Percentiles rank a stretch among this genome's conserved stretches.
These are phyloP conservation scores for Philypnodon macrostomus DNA, from an alignment of 2,797 vertebrate genomes.

Conservation along the genomic window DNA sequence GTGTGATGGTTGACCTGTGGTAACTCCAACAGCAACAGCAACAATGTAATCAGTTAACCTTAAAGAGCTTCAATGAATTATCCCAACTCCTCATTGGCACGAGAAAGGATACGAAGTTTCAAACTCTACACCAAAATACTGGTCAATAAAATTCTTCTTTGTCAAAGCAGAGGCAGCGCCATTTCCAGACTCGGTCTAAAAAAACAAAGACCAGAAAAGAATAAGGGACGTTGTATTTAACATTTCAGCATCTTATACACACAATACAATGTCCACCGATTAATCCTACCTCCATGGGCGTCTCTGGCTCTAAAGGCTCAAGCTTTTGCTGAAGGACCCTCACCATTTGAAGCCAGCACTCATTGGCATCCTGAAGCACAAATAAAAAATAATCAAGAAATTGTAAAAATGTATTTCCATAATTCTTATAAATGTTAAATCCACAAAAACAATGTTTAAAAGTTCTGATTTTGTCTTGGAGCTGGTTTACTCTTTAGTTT, in stretches of 20 bases:
- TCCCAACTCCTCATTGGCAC: not conserved
- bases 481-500: too few species aligned
- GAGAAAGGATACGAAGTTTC: conserved; percentile 91
- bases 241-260: not conserved
- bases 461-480: too few species aligned
- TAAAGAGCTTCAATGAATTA: too few species aligned
- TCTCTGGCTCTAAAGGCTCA: conserved; percentile 86
- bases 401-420: too few species aligned
- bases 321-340: conserved; percentile 95
- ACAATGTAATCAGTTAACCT: too few species aligned
- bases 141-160: conserved; percentile 98
- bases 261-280: not conserved
- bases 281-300: conserved; percentile 85
- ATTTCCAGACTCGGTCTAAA: conserved; percentile 79
- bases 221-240: not conserved
- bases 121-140: conserved; percentile 96
- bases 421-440: too few species aligned
- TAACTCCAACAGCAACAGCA: too few species aligned
- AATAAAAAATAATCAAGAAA: too few species aligned
- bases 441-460: too few species aligned
- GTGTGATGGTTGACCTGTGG: too few species aligned
- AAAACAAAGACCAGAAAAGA: not conserved
- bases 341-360: conserved; percentile 98
- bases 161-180: conserved; percentile 75
- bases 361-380: conserved; percentile 89